Evolutionary conservation across 2,888 invertebrate species (phyloP).

Genomic region (Mechanitis mazaeus): DNA sequence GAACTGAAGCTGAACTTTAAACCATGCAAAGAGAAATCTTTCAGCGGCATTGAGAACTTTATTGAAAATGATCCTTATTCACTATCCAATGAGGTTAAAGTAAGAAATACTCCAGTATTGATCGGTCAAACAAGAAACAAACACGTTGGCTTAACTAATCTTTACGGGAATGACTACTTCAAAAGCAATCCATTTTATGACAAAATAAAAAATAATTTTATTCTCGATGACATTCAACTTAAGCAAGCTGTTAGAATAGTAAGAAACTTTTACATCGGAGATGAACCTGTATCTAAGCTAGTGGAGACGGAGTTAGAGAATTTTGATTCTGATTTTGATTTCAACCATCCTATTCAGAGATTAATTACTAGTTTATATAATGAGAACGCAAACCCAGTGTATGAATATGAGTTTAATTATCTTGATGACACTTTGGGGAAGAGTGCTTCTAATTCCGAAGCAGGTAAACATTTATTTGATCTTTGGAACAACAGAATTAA

Average conservation of each 20-base stretch:
- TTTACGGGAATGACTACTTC: constrained; percentile 43
- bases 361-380: constrained; percentile 47
- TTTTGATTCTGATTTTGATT: constrained; percentile 60
- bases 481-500: constrained; percentile 25
- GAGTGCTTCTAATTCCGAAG: constrained; percentile 51
- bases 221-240: constrained; percentile 47
- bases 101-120: constrained; percentile 54
- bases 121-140: constrained; percentile 61
- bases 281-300: constrained; percentile 43
- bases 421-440: constrained; percentile 37
- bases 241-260: constrained; percentile 43
- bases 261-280: constrained; percentile 63
- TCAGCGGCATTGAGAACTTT: constrained; percentile 59
- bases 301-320: constrained; percentile 42
- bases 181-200: constrained; percentile 51
- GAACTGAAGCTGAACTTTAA: constrained; percentile 48
- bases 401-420: constrained; percentile 58
- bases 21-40: constrained; percentile 62
- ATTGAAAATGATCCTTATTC: constrained; percentile 55
- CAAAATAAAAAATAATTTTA: constrained; percentile 51
- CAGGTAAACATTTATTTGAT: constrained; percentile 56
- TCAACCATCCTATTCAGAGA: constrained; percentile 57
- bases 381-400: constrained; percentile 54
- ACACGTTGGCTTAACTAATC: constrained; percentile 31
- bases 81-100: constrained; percentile 51